Base-by-base conservation (phyloP, 2,797 vertebrate genomes). In the Apodemus agrarius region DNA sequence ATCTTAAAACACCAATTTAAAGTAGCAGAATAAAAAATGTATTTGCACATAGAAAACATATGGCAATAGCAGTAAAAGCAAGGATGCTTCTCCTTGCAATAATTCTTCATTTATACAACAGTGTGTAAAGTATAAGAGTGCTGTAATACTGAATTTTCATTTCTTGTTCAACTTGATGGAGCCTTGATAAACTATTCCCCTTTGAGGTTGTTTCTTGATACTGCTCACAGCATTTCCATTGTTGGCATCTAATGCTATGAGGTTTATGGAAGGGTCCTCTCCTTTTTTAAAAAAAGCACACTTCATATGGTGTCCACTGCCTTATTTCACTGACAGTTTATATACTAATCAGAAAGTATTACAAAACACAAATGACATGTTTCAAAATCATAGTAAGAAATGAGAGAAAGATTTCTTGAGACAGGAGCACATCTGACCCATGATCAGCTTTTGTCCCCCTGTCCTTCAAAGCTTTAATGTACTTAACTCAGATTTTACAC, bases 61-160 rank as follows among this genome's bases (percentile, higher is more conserved):
- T 92, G 98, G 95, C 90, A 96, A 84, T 84, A 97, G 92, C 96
- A 98, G 91, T 98, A 98, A 98, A 98, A 98, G 67, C 91, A 96
- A 98, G 98, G 96, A 97, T 95, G 93, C 59, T 98, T 98, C 98
- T 82, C 90, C 96, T 83, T 93, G 85, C 90, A 97, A 92, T 98
- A 98, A 98, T 96, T 98, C 97, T 97, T 97, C 82, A 98, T 98
- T 97, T 65, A 96, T 75, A 97, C 97, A 98, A 98, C 97, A 98
- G 93, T 97, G 96, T 90, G 46, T 94, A 98, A 96, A 89, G 92
- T 94, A 94, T 94, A 63, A 96, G 98, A 98, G 96, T 61, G 86
- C 65, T 80, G 81, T 95, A 95, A 76, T 96, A 97, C 97, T 98
- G 97, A 98, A 93, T 97, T 93, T 96, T 97, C 93, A 97, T 65